These are phyloP conservation scores for Orchestia grillus DNA, from an alignment of 1,140 invertebrate genomes.

Conservation along the genomic window DNA sequence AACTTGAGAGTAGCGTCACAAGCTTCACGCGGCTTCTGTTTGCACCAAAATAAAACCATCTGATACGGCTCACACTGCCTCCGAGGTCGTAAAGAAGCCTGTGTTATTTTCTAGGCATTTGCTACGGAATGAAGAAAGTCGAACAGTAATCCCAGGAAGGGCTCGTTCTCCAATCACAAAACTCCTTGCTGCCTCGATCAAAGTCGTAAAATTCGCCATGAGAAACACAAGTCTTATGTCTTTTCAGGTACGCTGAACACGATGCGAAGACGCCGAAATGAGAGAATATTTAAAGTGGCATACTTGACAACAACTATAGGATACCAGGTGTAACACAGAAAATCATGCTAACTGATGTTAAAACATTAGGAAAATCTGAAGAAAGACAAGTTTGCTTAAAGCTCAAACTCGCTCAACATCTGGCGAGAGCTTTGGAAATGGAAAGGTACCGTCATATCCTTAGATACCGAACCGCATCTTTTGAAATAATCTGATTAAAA, in stretches of 20 bases:
- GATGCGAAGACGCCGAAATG: background rate
- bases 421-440: too few relatives aligned
- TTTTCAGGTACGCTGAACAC: background rate
- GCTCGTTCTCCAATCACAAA: background rate
- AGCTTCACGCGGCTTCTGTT: background rate
- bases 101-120: background rate
- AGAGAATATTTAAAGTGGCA: background rate
- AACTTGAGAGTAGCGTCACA: background rate
- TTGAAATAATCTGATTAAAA: too few relatives aligned
- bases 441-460: too few relatives aligned
- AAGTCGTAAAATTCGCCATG: background rate
- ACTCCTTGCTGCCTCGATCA: background rate
- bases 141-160: background rate
- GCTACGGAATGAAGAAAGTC: background rate
- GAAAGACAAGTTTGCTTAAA: too few relatives aligned
- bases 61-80: background rate
- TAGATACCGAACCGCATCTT: too few relatives aligned
- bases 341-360: background rate
- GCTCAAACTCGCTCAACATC: too few relatives aligned
- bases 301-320: background rate
- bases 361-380: too few relatives aligned
- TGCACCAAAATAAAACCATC: background rate
- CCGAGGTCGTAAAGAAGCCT: background rate
- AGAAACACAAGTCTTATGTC: background rate
- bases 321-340: background rate